Evolutionary conservation across 2,113 vertebrate genomes (phyloP).

Genomic region (Triplophysa tibetana): DNA sequence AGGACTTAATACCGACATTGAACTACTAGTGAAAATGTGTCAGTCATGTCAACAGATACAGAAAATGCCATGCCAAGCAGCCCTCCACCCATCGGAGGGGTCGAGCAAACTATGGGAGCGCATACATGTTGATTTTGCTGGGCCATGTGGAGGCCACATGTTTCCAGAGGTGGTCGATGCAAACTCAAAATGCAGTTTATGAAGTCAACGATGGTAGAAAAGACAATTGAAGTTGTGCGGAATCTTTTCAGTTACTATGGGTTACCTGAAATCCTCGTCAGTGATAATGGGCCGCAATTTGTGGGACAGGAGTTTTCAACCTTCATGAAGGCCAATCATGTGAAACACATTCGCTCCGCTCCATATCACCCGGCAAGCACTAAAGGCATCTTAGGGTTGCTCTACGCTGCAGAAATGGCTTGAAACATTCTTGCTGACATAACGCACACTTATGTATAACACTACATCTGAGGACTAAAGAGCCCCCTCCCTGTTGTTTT

Average conservation of each 20-base stretch:
- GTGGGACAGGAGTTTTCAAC: neutral
- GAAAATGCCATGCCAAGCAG: slow-evolving; percentile 1
- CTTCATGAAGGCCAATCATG: neutral
- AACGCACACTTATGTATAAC: no score
- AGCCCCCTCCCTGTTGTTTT: neutral
- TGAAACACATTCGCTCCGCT: neutral
- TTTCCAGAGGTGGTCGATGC: neutral
- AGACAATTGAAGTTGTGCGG: neutral
- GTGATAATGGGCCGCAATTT: neutral
- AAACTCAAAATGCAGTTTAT: neutral
- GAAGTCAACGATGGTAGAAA: neutral
- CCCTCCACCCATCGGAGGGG: slow-evolving; percentile 12
- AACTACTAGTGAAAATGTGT: neutral
- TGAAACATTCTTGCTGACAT: neutral
- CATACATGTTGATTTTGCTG: neutral
- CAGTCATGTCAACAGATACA: neutral
- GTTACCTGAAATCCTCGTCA: neutral
- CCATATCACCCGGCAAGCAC: neutral
- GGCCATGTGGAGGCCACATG: neutral
- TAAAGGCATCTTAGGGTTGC: neutral
- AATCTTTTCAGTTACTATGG: neutral
- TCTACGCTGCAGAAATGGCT: neutral
- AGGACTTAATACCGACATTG: neutral
- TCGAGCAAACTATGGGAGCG: neutral
- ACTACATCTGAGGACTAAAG: neutral